Conservation (phyloP, 2,888 invertebrate genomes). For the Hipparchia sbordonii region DNA sequence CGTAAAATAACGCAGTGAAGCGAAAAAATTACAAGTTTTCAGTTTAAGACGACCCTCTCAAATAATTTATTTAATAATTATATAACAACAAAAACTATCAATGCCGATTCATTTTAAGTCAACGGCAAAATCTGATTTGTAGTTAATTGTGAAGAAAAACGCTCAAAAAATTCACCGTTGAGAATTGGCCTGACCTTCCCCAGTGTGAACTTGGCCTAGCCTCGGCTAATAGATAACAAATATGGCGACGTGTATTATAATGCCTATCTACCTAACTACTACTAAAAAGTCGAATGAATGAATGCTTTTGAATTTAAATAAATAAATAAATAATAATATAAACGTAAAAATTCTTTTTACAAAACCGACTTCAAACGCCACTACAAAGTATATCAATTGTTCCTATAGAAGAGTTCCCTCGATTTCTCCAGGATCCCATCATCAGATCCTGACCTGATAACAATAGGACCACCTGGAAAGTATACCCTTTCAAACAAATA, state of each 20-base stretch:
- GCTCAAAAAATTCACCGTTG: conserved; percentile 48
- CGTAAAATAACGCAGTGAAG: neutral
- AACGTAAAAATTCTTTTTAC: too few relatives aligned
- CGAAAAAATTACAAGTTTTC: neutral
- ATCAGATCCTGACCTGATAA: too few relatives aligned
- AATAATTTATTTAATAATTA: conserved; percentile 8
- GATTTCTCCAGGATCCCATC: too few relatives aligned
- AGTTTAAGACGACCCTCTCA: neutral
- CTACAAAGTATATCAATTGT: too few relatives aligned
- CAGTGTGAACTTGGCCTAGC: conserved; percentile 65
- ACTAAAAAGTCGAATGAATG: neutral
- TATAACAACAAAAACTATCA: conserved; percentile 10
- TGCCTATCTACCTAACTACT: neutral
- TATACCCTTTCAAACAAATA: too few relatives aligned
- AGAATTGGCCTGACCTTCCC: conserved; percentile 60
- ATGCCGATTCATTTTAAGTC: conserved; percentile 11
- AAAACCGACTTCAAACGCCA: too few relatives aligned
- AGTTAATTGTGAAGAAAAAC: conserved; percentile 23
- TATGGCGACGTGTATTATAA: conserved; percentile 9
- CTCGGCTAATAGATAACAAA: conserved; percentile 47
- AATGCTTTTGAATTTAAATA: neutral
- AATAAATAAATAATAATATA: too few relatives aligned
- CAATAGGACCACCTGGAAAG: too few relatives aligned
- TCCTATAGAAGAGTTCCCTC: too few relatives aligned
- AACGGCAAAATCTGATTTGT: neutral